These are phyloP conservation scores for Nephrotoma flavescens DNA, from an alignment of 2,888 invertebrate genomes.

Conservation along the genomic window DNA sequence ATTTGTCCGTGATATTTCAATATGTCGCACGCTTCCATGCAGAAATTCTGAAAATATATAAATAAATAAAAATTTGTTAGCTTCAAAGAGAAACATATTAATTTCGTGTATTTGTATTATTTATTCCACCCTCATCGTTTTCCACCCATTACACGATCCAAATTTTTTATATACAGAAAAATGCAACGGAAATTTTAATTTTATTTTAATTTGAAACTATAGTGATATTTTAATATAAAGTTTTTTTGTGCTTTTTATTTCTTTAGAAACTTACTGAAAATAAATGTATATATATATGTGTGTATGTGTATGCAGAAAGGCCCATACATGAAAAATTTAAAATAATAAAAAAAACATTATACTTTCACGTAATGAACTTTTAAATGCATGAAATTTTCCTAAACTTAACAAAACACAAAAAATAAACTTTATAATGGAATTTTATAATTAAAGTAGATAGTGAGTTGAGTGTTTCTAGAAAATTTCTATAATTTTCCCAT, in stretches of 20 bases:
- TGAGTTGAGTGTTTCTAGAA: not conserved
- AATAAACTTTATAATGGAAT: not conserved
- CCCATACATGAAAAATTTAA: not conserved
- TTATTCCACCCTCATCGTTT: not conserved
- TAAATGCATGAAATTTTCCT: not conserved
- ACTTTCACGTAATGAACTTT: not conserved
- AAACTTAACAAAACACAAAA: not conserved
- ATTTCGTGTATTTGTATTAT: not conserved
- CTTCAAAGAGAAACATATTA: not conserved
- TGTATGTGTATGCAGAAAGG: not conserved
- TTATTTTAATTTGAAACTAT: not conserved
- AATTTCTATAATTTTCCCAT: not conserved
- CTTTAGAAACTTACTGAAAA: not conserved
- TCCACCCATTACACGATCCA: too few relatives aligned
- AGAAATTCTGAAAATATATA: slow-evolving; percentile 49
- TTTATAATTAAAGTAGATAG: not conserved
- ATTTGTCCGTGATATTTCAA: slow-evolving; percentile 71
- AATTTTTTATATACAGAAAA: not conserved
- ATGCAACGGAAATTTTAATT: not conserved
- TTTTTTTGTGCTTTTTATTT: not conserved
- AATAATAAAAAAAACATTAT: not conserved
- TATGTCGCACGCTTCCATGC: slow-evolving; percentile 60
- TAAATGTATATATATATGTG: not conserved
- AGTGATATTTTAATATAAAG: not conserved
- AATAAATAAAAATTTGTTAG: not conserved